Evolutionary conservation across 2,888 invertebrate species (phyloP), one percentile per base, ranked within the genome.

Genomic region (Cerceris ruficornis): DNA sequence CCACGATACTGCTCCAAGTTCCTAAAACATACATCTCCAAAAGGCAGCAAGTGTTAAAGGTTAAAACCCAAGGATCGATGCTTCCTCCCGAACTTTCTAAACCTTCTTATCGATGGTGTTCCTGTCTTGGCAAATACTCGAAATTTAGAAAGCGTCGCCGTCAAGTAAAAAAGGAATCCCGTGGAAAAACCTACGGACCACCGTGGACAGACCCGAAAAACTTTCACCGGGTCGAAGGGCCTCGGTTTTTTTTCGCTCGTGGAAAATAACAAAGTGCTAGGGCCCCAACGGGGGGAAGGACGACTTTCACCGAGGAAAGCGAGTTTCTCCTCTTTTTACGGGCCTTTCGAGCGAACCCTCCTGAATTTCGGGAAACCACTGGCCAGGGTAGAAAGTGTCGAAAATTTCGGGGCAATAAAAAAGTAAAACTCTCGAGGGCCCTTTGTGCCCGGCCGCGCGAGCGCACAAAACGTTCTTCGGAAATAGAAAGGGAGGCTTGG

Each of bases 361-460:
- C 69, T 71, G 17, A n/a, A 49, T 7, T 14, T 46, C 57, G 15
- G 42, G n/a, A 28, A 39, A 79, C 57, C 64, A 75, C 75, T 60
- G 64, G 60, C 57, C 54, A 70, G 50, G 66, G 46, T 46, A 43
- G 49, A 57, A 80, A 73, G 58, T 28, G 59, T 2, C 69, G 76
- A 79, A 75, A 70, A 75, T 72, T 65, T 66, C 39, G 52, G 55
- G 58, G 77, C 77, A 82, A 71, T 87, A 88, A 87, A 87, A 87
- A 86, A 86, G 80, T 78, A 78, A 82, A 79, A 83, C 81, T 82
- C 62, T 14, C n/a, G 28, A 28, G 58, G 46, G 14, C 65, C 57
- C 71, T 77, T 77, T 78, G 75, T 77, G 14, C 9, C 2, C 14
- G 39, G 7, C n/a, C 54, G 55, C 46, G 72, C 49, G 52, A 39